Percentiles rank a stretch among this genome's conserved stretches.
These are phyloP conservation scores for Triops cancriformis DNA, from an alignment of 1,140 invertebrate species.

Conservation along the genomic window DNA sequence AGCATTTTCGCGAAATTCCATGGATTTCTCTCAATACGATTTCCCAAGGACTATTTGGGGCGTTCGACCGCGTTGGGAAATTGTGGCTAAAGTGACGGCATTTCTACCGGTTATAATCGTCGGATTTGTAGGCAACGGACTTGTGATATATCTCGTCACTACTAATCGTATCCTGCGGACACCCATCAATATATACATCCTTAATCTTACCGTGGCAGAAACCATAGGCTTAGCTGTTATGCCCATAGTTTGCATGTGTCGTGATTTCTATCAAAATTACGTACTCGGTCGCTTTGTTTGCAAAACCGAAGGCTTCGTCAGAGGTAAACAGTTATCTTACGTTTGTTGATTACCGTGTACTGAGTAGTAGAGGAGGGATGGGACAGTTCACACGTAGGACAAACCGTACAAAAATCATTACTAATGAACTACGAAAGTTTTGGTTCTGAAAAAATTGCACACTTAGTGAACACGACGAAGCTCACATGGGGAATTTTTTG, in stretches of 20 bases:
- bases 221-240: conserved; percentile 62
- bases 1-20: background rate
- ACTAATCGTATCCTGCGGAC: conserved; percentile 57
- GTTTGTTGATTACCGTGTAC: no score
- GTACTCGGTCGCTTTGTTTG: conserved; percentile 48
- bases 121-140: conserved; percentile 60
- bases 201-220: conserved; percentile 69
- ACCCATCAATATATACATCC: conserved; percentile 69
- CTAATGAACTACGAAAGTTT: no score
- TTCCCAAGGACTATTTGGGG: conserved; percentile 55
- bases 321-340: conserved; percentile 19
- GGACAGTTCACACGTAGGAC: no score
- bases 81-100: conserved; percentile 50
- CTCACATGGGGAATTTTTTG: no score
- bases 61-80: conserved; percentile 47
- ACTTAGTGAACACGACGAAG: no score
- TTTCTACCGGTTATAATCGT: conserved; percentile 53
- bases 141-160: conserved; percentile 57
- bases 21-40: conserved; percentile 27
- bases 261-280: conserved; percentile 65
- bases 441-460: no score
- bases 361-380: no score
- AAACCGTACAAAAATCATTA: no score
- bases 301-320: conserved; percentile 21
- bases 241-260: conserved; percentile 58